Base-by-base conservation (phyloP, 2,888 invertebrate species). In the Chalcis sispes region DNA sequence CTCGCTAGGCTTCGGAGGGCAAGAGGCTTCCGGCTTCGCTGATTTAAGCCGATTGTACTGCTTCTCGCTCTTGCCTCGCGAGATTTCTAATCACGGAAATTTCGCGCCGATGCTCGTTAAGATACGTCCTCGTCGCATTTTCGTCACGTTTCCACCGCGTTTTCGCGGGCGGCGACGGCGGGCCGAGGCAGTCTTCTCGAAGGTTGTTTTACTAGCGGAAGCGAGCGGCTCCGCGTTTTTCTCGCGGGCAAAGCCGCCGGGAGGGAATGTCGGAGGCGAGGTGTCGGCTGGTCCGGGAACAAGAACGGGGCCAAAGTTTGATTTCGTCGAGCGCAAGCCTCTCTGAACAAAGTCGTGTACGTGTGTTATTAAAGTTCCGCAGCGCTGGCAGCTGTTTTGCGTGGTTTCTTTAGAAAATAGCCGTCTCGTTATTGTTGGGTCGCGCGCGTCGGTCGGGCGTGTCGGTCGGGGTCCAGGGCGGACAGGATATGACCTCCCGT, bases 401-500 rank as follows among this genome's bases (percentile, higher is more conserved):
- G 82, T 81, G 81, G 82, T 82, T 86, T 84, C 84, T 87, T 83
- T 77, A 80, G 83, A 85, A 86, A 87, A 87, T 87, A 85, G 81
- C 83, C 83, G 83, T n/a, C 18, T 27, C 40, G 40, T 81, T 81
- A 52, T 58, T 20, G 65, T 25, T 32, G 79, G 72, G 77, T 78
- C 76, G 77, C 79, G 79, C 29, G 18, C 52, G 25, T 61, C 40
- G 20, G 81, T 80, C 80, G 72, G 80, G 82, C 69, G n/a, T 36
- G 62, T 56, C 62, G 27, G 62, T 42, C 73, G 42, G 15, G 61
- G 72, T 65, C 69, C 66, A 66, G 67, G 83, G 81, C 80, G 85
- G 2, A 88, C 88, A 88, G 88, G 88, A 89, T 89, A 89, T 89
- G 88, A 89, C 87, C 86, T 85, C 58, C 48, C 40, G 54, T 42